Percentiles rank a stretch among this genome's conserved stretches.
Conservation (phyloP, 2,888 invertebrate species). For the Pilophorus perplexus region DNA sequence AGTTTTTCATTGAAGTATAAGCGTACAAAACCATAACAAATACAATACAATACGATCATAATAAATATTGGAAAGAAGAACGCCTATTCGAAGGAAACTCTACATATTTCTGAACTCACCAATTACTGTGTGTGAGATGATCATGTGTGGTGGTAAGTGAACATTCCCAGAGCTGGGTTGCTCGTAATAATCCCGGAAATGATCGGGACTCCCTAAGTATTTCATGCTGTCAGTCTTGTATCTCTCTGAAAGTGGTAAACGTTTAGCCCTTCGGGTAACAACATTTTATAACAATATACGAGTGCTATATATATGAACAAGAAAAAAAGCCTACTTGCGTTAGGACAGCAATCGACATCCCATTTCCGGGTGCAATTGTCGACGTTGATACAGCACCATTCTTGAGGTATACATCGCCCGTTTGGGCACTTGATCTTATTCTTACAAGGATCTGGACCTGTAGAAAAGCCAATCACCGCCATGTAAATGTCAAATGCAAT, state of each 20-base stretch:
- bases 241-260: too few species aligned
- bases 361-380: constrained; percentile 6
- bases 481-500: background rate
- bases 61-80: background rate
- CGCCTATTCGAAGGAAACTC: background rate
- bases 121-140: background rate
- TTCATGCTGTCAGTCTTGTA: background rate
- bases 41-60: background rate
- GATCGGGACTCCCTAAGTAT: constrained; percentile 6
- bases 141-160: too few species aligned
- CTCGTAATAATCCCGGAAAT: background rate
- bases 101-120: background rate
- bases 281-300: too few species aligned
- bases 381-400: constrained; percentile 2
- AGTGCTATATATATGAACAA: too few species aligned
- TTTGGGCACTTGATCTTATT: constrained; percentile 3
- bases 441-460: background rate
- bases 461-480: too few species aligned
- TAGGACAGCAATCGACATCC: background rate
- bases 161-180: too few species aligned
- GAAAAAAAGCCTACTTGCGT: background rate
- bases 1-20: too few species aligned
- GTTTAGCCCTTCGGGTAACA: too few species aligned
- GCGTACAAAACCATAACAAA: too few species aligned
- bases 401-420: constrained; percentile 4